These are phyloP conservation scores for Campoplex capitator DNA, from an alignment of 2,888 invertebrate species.

Conservation along the genomic window DNA sequence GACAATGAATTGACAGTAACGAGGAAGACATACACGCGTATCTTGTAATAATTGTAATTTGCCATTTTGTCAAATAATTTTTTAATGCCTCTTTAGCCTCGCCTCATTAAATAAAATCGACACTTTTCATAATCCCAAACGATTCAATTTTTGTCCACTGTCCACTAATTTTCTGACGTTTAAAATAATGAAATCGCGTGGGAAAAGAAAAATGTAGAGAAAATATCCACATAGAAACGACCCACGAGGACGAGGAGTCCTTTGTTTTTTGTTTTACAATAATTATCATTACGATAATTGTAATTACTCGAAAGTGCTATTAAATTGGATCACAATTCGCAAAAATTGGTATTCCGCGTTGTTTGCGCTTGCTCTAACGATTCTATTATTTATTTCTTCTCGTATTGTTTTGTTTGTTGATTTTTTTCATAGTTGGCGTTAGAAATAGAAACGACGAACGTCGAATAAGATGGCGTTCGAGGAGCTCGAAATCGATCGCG, in stretches of 20 bases:
- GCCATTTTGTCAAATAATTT: neutral
- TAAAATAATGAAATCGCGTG: conserved; percentile 71
- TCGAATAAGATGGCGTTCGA: too few species aligned
- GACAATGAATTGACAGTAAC: conserved; percentile 15
- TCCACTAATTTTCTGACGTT: conserved; percentile 75
- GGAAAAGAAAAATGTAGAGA: conserved; percentile 39
- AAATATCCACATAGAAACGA: conserved; percentile 29
- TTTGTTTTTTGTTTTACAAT: conserved; percentile 9
- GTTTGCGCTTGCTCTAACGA: too few species aligned
- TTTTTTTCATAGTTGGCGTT: too few species aligned
- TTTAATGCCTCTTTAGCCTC: conserved; percentile 28
- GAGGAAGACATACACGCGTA: conserved; percentile 47
- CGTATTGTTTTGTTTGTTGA: too few species aligned
- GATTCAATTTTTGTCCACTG: conserved; percentile 72
- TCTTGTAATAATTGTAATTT: too few species aligned
- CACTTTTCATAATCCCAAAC: conserved; percentile 65
- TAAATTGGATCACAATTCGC: too few species aligned
- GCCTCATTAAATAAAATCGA: neutral
- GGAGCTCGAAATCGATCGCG: too few species aligned
- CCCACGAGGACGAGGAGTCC: conserved; percentile 18
- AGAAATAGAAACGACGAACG: too few species aligned
- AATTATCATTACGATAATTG: too few species aligned
- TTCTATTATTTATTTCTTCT: too few species aligned
- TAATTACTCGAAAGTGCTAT: too few species aligned
- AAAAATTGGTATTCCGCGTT: too few species aligned